These are phyloP conservation scores for Mustela erminea DNA, from an alignment of 2,797 vertebrate genomes.

Conservation along the genomic window DNA sequence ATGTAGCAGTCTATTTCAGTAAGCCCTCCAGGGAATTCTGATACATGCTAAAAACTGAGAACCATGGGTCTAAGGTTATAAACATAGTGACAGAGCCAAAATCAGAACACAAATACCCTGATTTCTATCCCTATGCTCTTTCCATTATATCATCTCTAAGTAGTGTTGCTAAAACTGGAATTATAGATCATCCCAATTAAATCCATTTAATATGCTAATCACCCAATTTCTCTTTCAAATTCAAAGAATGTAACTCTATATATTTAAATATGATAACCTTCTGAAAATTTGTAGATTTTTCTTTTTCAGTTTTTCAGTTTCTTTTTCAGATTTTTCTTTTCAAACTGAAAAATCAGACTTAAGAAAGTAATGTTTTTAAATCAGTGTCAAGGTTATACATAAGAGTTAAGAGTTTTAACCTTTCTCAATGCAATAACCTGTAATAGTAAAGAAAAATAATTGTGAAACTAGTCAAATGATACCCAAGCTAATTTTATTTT, in stretches of 20 bases:
- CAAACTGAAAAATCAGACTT: background rate
- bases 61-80: background rate
- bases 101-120: background rate
- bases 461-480: slow-evolving; percentile 17
- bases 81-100: background rate
- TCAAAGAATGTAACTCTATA: background rate
- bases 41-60: background rate
- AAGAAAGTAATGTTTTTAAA: background rate
- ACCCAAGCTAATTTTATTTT: background rate
- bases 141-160: background rate
- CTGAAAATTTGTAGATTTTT: background rate
- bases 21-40: background rate
- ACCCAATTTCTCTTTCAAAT: slow-evolving; percentile 18
- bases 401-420: slow-evolving; percentile 26
- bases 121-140: background rate
- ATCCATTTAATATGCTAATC: background rate
- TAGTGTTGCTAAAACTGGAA: background rate
- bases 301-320: background rate
- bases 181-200: slow-evolving; percentile 14
- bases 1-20: background rate
- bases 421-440: background rate
- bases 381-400: background rate
- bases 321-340: background rate
- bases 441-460: slow-evolving; percentile 47
- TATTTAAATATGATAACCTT: background rate